Base-by-base conservation (phyloP, 2,888 invertebrate species). In the Drosophila subquinaria region DNA sequence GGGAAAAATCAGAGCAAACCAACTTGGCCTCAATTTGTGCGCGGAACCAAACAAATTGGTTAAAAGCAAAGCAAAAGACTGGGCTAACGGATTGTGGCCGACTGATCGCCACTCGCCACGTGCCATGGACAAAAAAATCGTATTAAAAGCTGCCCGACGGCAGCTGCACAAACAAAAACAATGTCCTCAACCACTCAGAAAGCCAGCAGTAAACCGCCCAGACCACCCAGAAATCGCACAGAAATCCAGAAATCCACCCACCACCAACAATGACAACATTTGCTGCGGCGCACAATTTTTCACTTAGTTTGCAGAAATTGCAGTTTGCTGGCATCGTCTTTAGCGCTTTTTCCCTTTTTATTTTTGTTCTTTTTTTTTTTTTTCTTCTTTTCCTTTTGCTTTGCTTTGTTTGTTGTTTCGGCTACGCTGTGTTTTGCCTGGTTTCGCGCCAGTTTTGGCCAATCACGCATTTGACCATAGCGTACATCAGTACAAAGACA, bases 381-480 rank as follows among this genome's bases (percentile, higher is more conserved):
- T 62, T 56, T 69, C 55, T 56, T 45, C 38, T 59, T 48, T 53
- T 64, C 60, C 45, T 38, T 59, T 47, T 30, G 27, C 69, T 62
- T 52, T 69, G 61, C 30, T 52, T 64, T 75, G 81, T 63, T 79
- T 43, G 60, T 50, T 61, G 56, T 56, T 63, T 51, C 45, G 40
- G 13, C 40, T 40, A 36, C 61, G 53, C 65, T 73, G 27, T 50
- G 50, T 36, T 69, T 69, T 76, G 78, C 50, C 70, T 27, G 43
- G 38, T 69, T 82, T 69, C 68, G 62, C 71, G 76, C 67, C 59
- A 60, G 20, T 57, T 45, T 35, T 45, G 56, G 88, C 88, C 84
- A 88, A 84, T 84, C 84, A 84, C 88, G 86, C 83, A 69, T 88
- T 82, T 69, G 75, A 70, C 71, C 78, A 72, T 65, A 64, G 57